Base-by-base conservation (phyloP, 2,797 vertebrate genomes). In the Phoeniculus purpureus region DNA sequence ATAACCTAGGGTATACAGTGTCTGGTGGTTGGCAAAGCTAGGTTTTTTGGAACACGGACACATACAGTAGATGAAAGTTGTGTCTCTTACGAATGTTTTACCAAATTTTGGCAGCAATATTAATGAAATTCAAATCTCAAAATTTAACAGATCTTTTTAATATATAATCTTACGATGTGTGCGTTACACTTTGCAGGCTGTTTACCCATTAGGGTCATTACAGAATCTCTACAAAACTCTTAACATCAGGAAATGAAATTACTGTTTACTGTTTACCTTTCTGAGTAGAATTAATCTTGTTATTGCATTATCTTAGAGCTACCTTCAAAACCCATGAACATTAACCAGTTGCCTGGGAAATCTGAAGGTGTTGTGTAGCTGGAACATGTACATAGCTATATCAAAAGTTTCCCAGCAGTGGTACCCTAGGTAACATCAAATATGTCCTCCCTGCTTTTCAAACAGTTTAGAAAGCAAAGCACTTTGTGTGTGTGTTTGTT, bases 211-310 rank as follows among this genome's bases (percentile, higher is more conserved):
- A 87, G 81, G 60, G 78, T 85, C 73, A 70, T 92, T 87, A 72
- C 54, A 73, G 76, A 40, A 82, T 92, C 21, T 81, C 56, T 59
- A 62, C 17, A 76, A 88, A 92, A 52, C 51, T 75, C n/a, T 72
- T 95, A 67, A 80, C 50, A 16, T 87, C 79, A 87, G 62, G 32
- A 78, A 89, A 59, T 70, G 92, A 92, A 43, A 90, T 89, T 94
- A 71, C 58, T 67, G 20, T 77, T 93, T 76, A 67, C 48, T 22
- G 20, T 43, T 43, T 43, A 43, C 26, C 16, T 68, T 83, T 73
- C 52, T 51, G 14, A 64, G 62, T 79, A 78, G 45, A 90, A 70
- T 76, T 72, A 66, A 67, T 77, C 32, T 61, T 87, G 52, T 54
- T 66, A n/a, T 76, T 90, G 34, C 47, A 37, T 80, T 92, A 34